Evolutionary conservation across 2,113 vertebrate genomes (phyloP), one percentile per base, ranked within the genome.

Genomic region (Haemorhous mexicanus): DNA sequence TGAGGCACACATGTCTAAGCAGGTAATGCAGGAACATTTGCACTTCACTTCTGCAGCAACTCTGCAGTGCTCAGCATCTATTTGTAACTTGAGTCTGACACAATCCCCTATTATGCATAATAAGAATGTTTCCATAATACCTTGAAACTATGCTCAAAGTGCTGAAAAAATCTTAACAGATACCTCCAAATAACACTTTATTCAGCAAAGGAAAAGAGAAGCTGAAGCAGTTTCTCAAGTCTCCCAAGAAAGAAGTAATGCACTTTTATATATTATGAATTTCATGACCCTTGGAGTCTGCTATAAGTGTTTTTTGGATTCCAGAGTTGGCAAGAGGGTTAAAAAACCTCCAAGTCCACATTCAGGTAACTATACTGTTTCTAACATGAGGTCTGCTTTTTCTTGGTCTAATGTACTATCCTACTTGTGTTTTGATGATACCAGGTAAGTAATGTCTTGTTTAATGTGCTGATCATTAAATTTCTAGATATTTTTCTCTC

Each of bases 81-180:
- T 50, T 47, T 90, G 24, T 58, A 32, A 35, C 27, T 33, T 67
- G 18, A 43, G 33, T 76, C 41, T 18, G 37, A 67, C 75, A 37
- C 41, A 69, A 22, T 26, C 8, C 4, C 8, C 23, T 88, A 7
- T 49, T 63, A 59, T 39, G 23, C 11, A 21, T 30, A 47, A 11
- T 33, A 64, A 55, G 10, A 44, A 21, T 32, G 26, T 37, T 67
- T 83, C n/a, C 26, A 2, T 49, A 59, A 50, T 61, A 33, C 3
- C 13, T 66, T 77, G 4, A 27, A 64, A 37, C 3, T 2, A 16
- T 5, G 8, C n/a, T 87, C 4, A 11, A 53, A 59, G 16, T 70
- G 35, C 35, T 37, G 37, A 19, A 37, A 80, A 61, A 68, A 73
- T 5, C 15, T 53, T 44, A 43, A 18, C 11, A 11, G 0, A 0